phyloP scores from a whole-genome alignment of 2,113 vertebrate genomes.

The Sinocyclocheilus anophthalmus region DNA sequence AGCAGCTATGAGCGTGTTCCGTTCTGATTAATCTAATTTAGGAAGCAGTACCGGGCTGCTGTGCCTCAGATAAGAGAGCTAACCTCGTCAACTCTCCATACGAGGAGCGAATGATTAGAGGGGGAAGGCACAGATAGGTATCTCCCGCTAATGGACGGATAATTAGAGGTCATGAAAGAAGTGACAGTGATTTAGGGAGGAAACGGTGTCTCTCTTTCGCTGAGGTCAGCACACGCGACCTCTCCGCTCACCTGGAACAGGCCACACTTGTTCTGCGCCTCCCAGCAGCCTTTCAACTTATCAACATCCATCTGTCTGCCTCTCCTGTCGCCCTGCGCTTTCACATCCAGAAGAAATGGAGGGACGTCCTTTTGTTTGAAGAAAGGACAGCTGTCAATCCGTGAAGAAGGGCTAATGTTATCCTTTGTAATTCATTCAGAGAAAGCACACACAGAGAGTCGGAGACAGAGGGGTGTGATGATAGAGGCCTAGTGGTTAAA shows the following conservation, averaged over 20 bases:
- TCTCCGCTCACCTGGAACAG: conserved; percentile 67
- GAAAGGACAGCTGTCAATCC: conserved; percentile 40
- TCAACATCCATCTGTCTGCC: conserved; percentile 38
- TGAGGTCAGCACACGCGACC: conserved; percentile 59
- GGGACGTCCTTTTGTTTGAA: background rate
- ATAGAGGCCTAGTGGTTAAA: background rate
- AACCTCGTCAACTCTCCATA: conserved; percentile 1
- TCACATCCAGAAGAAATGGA: conserved; percentile 36
- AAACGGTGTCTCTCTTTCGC: conserved; percentile 60
- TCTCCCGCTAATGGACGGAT: conserved; percentile 63
- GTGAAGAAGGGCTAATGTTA: conserved; percentile 23
- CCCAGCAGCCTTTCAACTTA: background rate
- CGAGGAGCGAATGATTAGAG: background rate
- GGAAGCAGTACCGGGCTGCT: background rate
- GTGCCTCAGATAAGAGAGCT: background rate
- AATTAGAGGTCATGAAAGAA: conserved; percentile 65
- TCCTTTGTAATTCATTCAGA: conserved; percentile 8
- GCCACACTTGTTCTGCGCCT: background rate
- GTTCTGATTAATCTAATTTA: background rate
- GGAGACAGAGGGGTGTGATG: background rate
- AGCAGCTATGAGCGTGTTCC: conserved; percentile 18
- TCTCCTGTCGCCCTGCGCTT: conserved; percentile 41
- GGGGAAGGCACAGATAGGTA: conserved; percentile 49
- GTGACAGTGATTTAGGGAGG: conserved; percentile 61
- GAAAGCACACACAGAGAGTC: background rate